phyloP scores from a whole-genome alignment of 2,113 vertebrate species.

The Laticauda laticaudata region DNA sequence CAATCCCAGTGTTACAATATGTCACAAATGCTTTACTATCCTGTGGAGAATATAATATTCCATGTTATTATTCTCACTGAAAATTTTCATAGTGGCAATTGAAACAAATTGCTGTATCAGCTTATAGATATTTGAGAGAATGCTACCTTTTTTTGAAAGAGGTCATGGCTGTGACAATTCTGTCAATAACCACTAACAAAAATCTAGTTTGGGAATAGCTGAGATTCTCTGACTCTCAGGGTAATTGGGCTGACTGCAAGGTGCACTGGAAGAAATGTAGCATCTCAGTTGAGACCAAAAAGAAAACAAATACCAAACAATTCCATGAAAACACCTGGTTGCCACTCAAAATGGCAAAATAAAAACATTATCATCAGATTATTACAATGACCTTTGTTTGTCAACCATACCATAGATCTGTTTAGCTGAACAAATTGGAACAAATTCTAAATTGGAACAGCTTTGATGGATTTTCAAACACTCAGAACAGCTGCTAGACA shows the following conservation, averaged over 20 bases:
- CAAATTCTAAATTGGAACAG: not conserved
- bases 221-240: conserved; percentile 49
- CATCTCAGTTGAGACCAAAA: not conserved
- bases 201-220: conserved; percentile 50
- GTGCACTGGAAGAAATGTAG: conserved; percentile 26
- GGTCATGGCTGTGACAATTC: conserved; percentile 57
- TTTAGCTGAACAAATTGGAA: not conserved
- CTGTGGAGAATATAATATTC: not conserved
- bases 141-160: conserved; percentile 55
- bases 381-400: not conserved
- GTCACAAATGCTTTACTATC: not conserved
- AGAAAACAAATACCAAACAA: conserved; percentile 18
- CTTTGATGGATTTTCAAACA: not conserved
- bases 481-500: not conserved
- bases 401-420: too few relatives aligned
- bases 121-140: conserved; percentile 62
- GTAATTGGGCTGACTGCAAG: conserved; percentile 46
- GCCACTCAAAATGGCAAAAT: not conserved
- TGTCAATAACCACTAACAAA: conserved; percentile 62
- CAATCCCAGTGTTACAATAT: not conserved
- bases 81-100: conserved; percentile 62
- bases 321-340: conserved; percentile 5
- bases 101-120: conserved; percentile 63
- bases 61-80: conserved; percentile 39
- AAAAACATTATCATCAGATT: not conserved